A percentile compares a stretch with the other conserved stretches of the same genome.
Evolutionary conservation across 2,888 invertebrate genomes (phyloP).

Genomic region (Ptychoptera albimana): DNA sequence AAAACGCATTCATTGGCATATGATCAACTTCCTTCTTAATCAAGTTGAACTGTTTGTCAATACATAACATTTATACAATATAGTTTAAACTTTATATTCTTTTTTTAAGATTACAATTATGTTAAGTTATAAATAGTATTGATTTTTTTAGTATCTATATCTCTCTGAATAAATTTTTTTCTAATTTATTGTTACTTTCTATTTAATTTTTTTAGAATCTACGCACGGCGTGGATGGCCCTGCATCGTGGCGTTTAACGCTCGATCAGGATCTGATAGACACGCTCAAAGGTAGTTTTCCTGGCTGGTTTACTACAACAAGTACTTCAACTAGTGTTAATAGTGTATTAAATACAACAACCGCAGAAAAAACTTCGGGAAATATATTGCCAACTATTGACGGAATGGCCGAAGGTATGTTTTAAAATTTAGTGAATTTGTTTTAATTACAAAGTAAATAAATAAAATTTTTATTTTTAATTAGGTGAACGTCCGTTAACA

Average conservation of each 20-base stretch:
- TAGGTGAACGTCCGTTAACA: slow-evolving; percentile 27
- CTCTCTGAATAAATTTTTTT: neutral
- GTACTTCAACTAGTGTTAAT: slow-evolving; percentile 19
- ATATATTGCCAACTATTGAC: slow-evolving; percentile 25
- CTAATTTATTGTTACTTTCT: slow-evolving; percentile 8
- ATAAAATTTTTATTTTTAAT: slow-evolving; percentile 4
- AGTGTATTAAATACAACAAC: slow-evolving; percentile 20
- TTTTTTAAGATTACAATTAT: neutral
- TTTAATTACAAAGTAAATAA: neutral
- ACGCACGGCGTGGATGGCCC: slow-evolving; percentile 57
- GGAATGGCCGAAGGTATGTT: slow-evolving; percentile 29
- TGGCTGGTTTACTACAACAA: slow-evolving; percentile 69
- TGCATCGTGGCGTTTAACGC: slow-evolving; percentile 80
- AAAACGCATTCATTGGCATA: too few relatives aligned
- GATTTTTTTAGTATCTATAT: slow-evolving; percentile 3
- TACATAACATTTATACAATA: too few relatives aligned
- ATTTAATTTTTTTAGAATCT: slow-evolving; percentile 45
- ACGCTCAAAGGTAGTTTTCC: slow-evolving; percentile 85
- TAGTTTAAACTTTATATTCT: too few relatives aligned
- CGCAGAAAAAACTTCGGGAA: slow-evolving; percentile 16
- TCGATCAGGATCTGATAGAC: slow-evolving; percentile 84
- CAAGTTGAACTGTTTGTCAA: too few relatives aligned
- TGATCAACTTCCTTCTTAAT: too few relatives aligned
- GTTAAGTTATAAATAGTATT: slow-evolving; percentile 11
- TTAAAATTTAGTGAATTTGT: neutral